Conservation (phyloP, 2,888 invertebrate species). For the Phyllotreta striolata region DNA sequence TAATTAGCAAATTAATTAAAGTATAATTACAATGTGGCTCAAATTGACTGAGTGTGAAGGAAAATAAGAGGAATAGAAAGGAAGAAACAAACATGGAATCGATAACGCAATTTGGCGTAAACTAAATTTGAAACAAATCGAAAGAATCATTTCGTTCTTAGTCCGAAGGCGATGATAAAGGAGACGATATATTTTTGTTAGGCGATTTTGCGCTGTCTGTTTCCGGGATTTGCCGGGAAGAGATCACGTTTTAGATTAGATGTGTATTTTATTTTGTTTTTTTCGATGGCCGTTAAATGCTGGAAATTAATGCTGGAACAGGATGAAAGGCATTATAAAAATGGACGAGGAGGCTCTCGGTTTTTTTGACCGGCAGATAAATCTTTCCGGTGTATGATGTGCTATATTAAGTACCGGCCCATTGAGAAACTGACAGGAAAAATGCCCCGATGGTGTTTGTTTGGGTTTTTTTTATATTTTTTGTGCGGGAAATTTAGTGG, state of each 20-base stretch:
- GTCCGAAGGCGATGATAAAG: constrained; percentile 29
- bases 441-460: constrained; percentile 6
- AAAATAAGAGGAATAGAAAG: constrained; percentile 28
- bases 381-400: constrained; percentile 11
- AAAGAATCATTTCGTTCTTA: constrained; percentile 30
- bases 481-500: constrained; percentile 22
- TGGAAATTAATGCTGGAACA: neutral
- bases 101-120: constrained; percentile 37
- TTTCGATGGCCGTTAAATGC: neutral
- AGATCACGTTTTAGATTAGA: constrained; percentile 13
- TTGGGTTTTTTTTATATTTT: constrained; percentile 22
- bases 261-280: constrained; percentile 7
- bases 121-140: constrained; percentile 38
- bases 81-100: constrained; percentile 38
- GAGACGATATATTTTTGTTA: constrained; percentile 30
- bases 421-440: constrained; percentile 24
- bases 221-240: constrained; percentile 11
- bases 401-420: constrained; percentile 13
- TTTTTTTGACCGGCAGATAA: constrained; percentile 1
- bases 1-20: too few species aligned
- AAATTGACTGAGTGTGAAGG: constrained; percentile 11
- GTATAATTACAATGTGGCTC: neutral
- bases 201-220: constrained; percentile 16
- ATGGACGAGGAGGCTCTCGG: constrained; percentile 1
- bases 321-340: neutral